Evolutionary conservation across 2,888 invertebrate genomes (phyloP), one percentile per base, ranked within the genome.

Genomic region (Diarsia brunnea): DNA sequence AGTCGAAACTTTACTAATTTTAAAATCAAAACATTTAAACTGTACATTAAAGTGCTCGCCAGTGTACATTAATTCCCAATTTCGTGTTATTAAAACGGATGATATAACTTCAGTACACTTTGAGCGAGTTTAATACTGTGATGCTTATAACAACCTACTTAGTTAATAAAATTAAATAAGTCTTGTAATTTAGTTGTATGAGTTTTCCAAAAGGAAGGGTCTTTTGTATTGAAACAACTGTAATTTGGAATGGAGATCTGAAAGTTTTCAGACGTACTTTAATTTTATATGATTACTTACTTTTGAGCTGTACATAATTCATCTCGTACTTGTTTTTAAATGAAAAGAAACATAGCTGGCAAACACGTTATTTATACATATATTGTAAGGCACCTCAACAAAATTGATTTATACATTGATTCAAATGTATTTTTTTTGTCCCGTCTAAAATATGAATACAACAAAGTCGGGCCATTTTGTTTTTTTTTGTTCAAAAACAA

Each of bases 21-120:
- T 82, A 79, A 82, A 87, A 86, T 86, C 78, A 79, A 84, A 87
- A 82, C 76, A 80, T 82, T 83, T 81, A 80, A 84, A 79, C 69
- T 75, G 75, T 76, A 76, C 75, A 83, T 75, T 76, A 65, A 79
- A 83, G n/a, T 75, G 66, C 77, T 79, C 81, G 81, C 49, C 69
- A 78, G 81, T 79, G 82, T 78, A 87, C 78, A 85, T 84, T 82
- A 76, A 79, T 81, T 85, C 76, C 69, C 79, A 80, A 87, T 84
- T 88, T 76, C 58, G 71, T 73, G 73, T 78, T 79, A 87, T 85
- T 85, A 78, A 79, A 87, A 79, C 82, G 80, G 72, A 79, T 84
- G 79, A 87, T 84, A 73, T 79, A 83, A 79, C 69, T 83, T 75
- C 47, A 87, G 69, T 80, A 84, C 79, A 79, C 79, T 87, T 78